Percentiles rank a stretch among this genome's conserved stretches.
Conservation (phyloP, 2,797 vertebrate genomes). For the Cyclura pinguis region DNA sequence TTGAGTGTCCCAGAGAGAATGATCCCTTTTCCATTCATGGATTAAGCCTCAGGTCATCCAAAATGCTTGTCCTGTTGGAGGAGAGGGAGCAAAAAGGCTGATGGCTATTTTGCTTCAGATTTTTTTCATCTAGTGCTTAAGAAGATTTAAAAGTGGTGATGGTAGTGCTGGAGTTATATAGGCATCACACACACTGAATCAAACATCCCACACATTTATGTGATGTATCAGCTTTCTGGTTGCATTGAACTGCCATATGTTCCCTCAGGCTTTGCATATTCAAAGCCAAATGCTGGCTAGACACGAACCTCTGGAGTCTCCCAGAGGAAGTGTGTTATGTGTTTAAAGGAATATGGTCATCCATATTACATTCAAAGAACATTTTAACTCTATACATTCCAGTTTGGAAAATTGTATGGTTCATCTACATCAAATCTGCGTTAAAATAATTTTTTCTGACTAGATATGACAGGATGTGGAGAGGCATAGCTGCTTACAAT, state of each 20-base stretch:
- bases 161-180: no score
- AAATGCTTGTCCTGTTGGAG: no score
- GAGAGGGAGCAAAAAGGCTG: no score
- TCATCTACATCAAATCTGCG: conserved; percentile 41
- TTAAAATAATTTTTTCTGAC: neutral
- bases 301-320: conserved; percentile 3
- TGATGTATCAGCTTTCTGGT: neutral
- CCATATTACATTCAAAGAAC: conserved; percentile 41
- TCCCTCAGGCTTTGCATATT: conserved; percentile 31
- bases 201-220: neutral
- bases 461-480: conserved; percentile 18
- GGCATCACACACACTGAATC: no score
- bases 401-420: conserved; percentile 51
- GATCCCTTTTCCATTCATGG: no score
- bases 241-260: conserved; percentile 12
- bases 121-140: no score
- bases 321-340: conserved; percentile 24
- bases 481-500: conserved; percentile 1
- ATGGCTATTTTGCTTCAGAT: no score
- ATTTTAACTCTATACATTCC: conserved; percentile 33
- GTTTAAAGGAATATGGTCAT: conserved; percentile 26
- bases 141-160: no score
- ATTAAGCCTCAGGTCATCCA: no score
- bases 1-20: neutral
- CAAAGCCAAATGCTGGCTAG: conserved; percentile 11